Conservation (phyloP, 2,797 vertebrate genomes). For the Rhabdophis nuchalis region DNA sequence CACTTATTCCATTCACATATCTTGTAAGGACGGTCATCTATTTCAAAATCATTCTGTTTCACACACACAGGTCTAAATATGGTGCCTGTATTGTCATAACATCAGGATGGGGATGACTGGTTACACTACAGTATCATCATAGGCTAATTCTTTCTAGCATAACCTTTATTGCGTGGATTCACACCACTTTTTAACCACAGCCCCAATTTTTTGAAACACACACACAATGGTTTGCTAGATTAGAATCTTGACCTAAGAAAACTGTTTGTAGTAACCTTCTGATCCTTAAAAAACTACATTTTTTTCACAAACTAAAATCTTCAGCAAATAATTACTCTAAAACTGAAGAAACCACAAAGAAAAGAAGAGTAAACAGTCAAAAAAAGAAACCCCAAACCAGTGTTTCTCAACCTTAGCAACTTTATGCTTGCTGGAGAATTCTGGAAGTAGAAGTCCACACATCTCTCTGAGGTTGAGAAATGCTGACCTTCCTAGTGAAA, state of each 20-base stretch:
- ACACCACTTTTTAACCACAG: neutral
- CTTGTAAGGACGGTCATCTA: neutral
- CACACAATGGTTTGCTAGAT: neutral
- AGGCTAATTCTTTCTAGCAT: neutral
- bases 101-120: neutral
- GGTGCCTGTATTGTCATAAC: neutral
- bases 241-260: neutral
- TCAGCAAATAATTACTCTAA: constrained; percentile 49
- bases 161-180: neutral
- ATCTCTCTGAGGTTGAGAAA: neutral
- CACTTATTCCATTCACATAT: neutral
- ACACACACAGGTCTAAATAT: neutral
- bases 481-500: neutral
- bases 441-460: neutral
- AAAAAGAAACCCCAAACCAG: neutral
- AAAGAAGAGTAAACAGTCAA: constrained; percentile 32
- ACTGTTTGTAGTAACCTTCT: constrained; percentile 35
- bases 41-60: neutral
- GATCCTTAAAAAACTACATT: constrained; percentile 47
- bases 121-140: neutral
- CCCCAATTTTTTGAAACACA: neutral
- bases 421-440: neutral
- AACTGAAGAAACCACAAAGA: constrained; percentile 45
- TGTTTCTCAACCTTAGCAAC: neutral
- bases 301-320: constrained; percentile 36